Base-by-base conservation (phyloP, 1,140 invertebrate genomes). In the Eurytemora carolleeae region DNA sequence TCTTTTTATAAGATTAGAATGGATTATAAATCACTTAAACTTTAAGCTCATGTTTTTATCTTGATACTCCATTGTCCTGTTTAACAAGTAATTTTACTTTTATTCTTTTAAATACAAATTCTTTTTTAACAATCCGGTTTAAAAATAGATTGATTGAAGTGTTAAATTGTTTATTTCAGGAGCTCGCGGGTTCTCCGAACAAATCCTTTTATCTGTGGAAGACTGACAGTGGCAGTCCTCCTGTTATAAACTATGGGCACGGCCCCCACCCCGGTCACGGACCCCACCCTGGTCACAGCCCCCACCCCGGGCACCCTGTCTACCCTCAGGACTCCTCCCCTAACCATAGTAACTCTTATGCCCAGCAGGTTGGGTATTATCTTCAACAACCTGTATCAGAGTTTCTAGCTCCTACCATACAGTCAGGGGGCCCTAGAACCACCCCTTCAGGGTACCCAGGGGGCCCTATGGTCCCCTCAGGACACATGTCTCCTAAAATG, bases 381-480 rank as follows among this genome's bases (percentile, higher is more conserved):
- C n/a, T 44, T 12, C 31, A 44, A 44, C 31, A 44, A n/a, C 31
- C 31, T 12, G 31, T 44, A 44, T 12, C 31, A 44, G 31, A 44
- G 31, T 44, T 44, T n/a, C n/a, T 44, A 44, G 31, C 31, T 12
- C 31, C 31, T 44, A 12, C 24, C 17, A 18, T 62, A 26, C 60
- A 62, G 24, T 62, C 60, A 15, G 60, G 60, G 1, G 60, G 60
- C 17, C 60, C 60, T 20, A 12, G 60, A 19, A 62, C 60, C 20
- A 62, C 60, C 2, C 60, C 60, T 16, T 62, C 60, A 17, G 60
- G 60, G n/a, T 62, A 62, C 57, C 60, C 60, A 17, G 60, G 60
- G n/a, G 31, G 31, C n/a, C 31, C 31, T 44, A n/a, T 44, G 31
- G 31, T 44, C 7, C 31, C 31, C 7, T n/a, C 31, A 7, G 31